Evolutionary conservation across 2,888 invertebrate species (phyloP), one percentile per base, ranked within the genome.

Genomic region (Cheilosia vernalis): DNA sequence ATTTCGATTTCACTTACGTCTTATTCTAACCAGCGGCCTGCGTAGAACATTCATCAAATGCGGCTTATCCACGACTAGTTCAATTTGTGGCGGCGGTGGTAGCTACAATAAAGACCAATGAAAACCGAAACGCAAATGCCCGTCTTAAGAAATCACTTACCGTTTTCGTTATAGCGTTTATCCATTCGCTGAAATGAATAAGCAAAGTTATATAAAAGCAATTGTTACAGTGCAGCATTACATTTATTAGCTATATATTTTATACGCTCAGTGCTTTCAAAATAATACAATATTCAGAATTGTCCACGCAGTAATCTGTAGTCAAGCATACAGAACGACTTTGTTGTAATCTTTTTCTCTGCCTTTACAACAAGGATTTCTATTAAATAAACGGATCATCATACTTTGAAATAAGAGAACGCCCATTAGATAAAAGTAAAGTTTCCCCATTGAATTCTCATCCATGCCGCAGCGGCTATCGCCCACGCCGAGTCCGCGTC

Each of bases 151-250:
- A 56, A 63, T 30, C 82, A 93, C 95, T 94, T 93, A 96, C 95
- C 91, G 96, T 96, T 93, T 95, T 96, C 88, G 95, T 95, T 89
- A 96, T 96, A 70, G 96, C 96, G 73, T 95, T 94, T 94, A 96
- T 95, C 96, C 96, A 96, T 88, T 96, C 96, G 91, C 96, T 96
- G 92, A 87, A 91, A 92, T 85, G 51, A 73, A 61, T 60, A 21
- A 91, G 89, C 19, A 24, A 17, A 73, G 13, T 15, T 37, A 37
- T 42, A 51, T 56, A 24, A 17, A 42, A 64, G 40, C 19, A 72
- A 51, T 58, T 78, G 37, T 30, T 47, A 78, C 27, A 66, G 58
- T 27, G 51, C 56, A 47, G n/a, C 21, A 27, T 47, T 47, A 30
- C 47, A 19, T 44, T 58, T 51, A 58, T 58, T 21, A 15, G n/a